Evolutionary conservation across 1,140 invertebrate species (phyloP), one percentile per base, ranked within the genome.

Genomic region (Aphaenogaster floridana): DNA sequence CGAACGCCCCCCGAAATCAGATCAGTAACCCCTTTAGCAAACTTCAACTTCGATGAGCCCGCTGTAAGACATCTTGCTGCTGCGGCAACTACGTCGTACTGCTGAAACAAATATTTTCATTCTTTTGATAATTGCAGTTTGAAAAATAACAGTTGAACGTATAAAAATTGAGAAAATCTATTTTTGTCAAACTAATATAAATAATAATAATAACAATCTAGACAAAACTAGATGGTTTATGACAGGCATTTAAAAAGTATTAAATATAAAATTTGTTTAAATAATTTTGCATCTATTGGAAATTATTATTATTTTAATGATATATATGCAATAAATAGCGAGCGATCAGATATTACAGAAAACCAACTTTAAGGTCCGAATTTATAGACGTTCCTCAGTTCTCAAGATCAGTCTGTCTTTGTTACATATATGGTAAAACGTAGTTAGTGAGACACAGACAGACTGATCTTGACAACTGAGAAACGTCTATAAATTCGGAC

Each of bases 1-100:
- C 39, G 59, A 88, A 81, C 59, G 50, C 74, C 15, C 59, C 42
- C 76, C 11, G 21, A 83, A 91, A 87, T 89, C 69, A 57, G 50
- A 90, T 91, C 85, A 50, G 64, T 50, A 57, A 57, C 77, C 59
- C 81, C 59, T 78, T 85, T 66, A 34, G 50, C 76, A 59, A 86
- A 86, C 88, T 86, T 88, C 54, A 59, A 21, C 28, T 59, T 39
- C 36, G 54, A 39, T 45, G 28, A 66, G 77, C 3, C 28, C 15
- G 63, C 21, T 69, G 78, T 61, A 61, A 84, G 69, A 76, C 39
- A 59, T 74, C 52, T 63, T 45, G 28, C 42, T 36, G 54, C 34
- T 74, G 66, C 80, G 21, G 59, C 50, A 13, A 76, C 28, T 48
- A 13, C 39, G 13, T 74, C 68, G 5, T 39, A 36, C 28, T 79